Percentiles rank a stretch among this genome's conserved stretches.
phyloP scores from a whole-genome alignment of 2,888 invertebrate genomes.

The Pterobdella sp. region DNA sequence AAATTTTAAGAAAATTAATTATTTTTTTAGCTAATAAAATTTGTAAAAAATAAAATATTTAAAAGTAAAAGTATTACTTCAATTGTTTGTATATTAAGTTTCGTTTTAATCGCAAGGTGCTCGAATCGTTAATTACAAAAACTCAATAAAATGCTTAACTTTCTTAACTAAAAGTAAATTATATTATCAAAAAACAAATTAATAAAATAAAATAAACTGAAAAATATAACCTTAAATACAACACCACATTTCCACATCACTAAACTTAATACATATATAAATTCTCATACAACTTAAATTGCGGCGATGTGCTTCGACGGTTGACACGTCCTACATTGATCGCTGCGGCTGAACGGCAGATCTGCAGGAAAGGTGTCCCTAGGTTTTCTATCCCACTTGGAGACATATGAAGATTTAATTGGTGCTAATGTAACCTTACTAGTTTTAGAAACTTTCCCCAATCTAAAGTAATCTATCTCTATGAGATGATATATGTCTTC shows the following conservation, averaged over 20 bases:
- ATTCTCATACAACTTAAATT: background rate
- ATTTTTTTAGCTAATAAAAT: no score
- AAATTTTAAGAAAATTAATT: no score
- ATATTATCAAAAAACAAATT: background rate
- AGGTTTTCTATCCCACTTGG: background rate
- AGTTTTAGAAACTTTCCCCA: background rate
- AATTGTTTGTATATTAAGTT: no score
- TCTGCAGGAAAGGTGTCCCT: conserved; percentile 1
- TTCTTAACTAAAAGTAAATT: background rate
- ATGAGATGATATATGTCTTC: background rate
- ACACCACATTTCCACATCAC: background rate
- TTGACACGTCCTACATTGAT: conserved; percentile 3
- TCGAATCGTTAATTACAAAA: no score
- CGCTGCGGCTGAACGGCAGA: background rate
- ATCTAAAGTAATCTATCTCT: background rate
- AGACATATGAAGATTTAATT: background rate
- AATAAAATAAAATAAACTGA: background rate
- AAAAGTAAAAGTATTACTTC: no score
- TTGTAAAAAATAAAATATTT: no score
- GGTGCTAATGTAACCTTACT: background rate
- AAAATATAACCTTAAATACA: background rate
- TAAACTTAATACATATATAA: background rate
- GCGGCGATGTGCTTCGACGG: background rate
- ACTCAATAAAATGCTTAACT: background rate
- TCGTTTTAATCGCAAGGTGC: no score